phyloP scores from a whole-genome alignment of 1,140 invertebrate genomes.

The Platyscapa corneri region DNA sequence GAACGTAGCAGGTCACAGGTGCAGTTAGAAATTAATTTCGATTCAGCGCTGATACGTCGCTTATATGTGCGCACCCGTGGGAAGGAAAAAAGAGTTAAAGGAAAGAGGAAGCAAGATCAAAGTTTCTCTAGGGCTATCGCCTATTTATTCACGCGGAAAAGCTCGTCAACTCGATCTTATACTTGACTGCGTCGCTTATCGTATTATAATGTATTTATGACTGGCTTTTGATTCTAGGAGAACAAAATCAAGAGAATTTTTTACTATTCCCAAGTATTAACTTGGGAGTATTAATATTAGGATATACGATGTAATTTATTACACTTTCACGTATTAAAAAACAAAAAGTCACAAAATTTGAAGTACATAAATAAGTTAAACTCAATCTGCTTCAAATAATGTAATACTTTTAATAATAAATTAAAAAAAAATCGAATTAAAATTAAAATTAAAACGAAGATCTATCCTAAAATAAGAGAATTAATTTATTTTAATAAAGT shows the following conservation, averaged over 20 bases:
- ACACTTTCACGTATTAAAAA: no score
- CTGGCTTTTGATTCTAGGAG: slow-evolving; percentile 3
- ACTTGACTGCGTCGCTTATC: slow-evolving; percentile 28
- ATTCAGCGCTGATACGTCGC: slow-evolving; percentile 52
- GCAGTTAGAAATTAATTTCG: slow-evolving; percentile 66
- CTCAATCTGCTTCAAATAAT: no score
- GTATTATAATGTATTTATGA: slow-evolving; percentile 14
- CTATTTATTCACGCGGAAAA: slow-evolving; percentile 39
- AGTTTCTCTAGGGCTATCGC: slow-evolving; percentile 40
- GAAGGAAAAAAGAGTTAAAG: background rate
- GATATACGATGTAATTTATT: no score
- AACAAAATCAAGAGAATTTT: background rate
- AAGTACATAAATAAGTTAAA: no score
- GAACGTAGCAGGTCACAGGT: slow-evolving; percentile 54
- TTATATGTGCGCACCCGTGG: background rate
- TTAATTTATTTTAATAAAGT: no score
- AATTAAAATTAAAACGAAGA: no score
- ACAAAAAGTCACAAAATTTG: no score
- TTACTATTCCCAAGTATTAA: background rate
- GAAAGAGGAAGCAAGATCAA: slow-evolving; percentile 9
- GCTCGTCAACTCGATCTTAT: slow-evolving; percentile 39
- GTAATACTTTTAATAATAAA: no score
- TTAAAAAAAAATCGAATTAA: no score
- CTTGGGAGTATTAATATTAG: background rate
- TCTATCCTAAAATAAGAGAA: no score